A percentile compares a stretch with the other conserved stretches of the same genome.
Conservation (phyloP, 2,797 vertebrate genomes). For the Emys orbicularis region DNA sequence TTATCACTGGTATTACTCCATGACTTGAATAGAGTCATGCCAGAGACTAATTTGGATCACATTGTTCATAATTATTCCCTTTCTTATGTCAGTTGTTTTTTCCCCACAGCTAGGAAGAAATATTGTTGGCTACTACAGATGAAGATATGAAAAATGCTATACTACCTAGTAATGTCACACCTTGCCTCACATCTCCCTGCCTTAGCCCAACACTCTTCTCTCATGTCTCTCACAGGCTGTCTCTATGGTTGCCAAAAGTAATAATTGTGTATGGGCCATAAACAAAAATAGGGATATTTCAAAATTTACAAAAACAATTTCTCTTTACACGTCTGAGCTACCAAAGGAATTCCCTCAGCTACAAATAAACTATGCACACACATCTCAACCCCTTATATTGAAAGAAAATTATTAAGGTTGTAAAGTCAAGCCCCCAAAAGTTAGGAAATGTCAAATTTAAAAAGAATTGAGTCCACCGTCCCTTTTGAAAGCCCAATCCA, state of each 20-base stretch:
- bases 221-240: neutral
- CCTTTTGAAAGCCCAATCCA: neutral
- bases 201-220: neutral
- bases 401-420: neutral
- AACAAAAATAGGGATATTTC: neutral
- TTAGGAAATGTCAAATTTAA: neutral
- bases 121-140: neutral
- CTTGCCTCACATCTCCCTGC: neutral
- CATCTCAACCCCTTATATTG: neutral
- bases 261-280: neutral
- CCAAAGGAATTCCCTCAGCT: neutral
- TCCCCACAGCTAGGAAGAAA: neutral
- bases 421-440: neutral
- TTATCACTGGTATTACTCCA: neutral
- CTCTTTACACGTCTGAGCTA: neutral
- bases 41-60: neutral
- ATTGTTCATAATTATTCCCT: neutral
- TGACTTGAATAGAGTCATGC: neutral
- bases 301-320: neutral
- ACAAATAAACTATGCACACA: neutral
- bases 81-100: neutral
- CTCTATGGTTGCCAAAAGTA: neutral
- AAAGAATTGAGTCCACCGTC: neutral
- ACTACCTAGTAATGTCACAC: neutral
- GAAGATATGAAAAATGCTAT: neutral